Conservation (phyloP, 1,140 invertebrate genomes). For the Bombus haemorrhoidalis region DNA sequence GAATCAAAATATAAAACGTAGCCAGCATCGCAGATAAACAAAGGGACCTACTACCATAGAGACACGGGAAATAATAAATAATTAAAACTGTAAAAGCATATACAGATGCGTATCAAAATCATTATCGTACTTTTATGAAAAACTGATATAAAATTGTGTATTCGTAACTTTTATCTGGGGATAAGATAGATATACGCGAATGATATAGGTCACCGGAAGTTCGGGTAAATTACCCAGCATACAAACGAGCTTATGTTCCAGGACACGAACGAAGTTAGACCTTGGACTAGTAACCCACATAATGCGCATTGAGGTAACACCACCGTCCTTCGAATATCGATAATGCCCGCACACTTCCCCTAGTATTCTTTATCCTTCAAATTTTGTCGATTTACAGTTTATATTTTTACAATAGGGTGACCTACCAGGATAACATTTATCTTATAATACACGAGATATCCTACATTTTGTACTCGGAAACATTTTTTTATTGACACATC, state of each 20-base stretch:
- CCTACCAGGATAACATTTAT: not conserved
- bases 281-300: slow-evolving; percentile 68
- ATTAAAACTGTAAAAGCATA: not conserved
- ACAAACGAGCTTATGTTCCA: slow-evolving; percentile 55
- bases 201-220: slow-evolving; percentile 64
- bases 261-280: slow-evolving; percentile 56
- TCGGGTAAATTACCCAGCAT: slow-evolving; percentile 52
- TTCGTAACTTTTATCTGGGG: not conserved
- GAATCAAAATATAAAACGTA: not conserved
- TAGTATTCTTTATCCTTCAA: slow-evolving; percentile 15
- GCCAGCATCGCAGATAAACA: no score
- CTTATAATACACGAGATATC: not conserved
- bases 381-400: not conserved
- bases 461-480: not conserved
- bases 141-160: not conserved
- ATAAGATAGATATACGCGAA: not conserved
- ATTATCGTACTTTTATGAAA: not conserved
- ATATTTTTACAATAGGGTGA: not conserved
- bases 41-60: no score
- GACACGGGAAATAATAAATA: no score
- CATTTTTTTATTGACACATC: not conserved
- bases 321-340: slow-evolving; percentile 60
- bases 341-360: slow-evolving; percentile 22
- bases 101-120: not conserved
- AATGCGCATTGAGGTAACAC: slow-evolving; percentile 53